phyloP scores from a whole-genome alignment of 2,888 invertebrate species.

The Melikaiella ostensackeni region DNA sequence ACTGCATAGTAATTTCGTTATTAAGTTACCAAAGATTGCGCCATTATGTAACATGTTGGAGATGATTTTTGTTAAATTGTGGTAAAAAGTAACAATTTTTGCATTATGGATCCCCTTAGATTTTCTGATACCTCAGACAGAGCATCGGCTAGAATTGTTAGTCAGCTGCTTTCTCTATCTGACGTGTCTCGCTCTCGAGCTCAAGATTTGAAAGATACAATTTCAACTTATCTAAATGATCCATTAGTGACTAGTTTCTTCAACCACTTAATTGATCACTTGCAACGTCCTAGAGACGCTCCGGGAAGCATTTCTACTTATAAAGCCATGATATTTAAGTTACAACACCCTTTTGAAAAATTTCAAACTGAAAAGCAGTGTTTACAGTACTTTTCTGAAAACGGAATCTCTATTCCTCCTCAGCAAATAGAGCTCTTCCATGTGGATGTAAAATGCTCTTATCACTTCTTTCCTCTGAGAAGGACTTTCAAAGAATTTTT shows the following conservation, averaged over 20 bases:
- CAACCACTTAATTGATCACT: background rate
- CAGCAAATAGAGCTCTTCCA: background rate
- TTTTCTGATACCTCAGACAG: background rate
- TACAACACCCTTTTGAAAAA: background rate
- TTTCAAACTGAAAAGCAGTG: background rate
- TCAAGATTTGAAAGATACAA: no score
- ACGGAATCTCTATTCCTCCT: no score
- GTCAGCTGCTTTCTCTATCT: background rate
- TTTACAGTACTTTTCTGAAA: background rate
- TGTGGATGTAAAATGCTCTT: background rate
- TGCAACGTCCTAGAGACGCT: background rate
- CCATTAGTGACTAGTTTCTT: background rate
- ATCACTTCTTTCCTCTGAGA: no score
- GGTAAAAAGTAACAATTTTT: no score
- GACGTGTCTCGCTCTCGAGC: background rate
- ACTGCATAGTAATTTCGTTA: background rate
- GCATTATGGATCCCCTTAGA: no score
- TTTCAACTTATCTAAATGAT: background rate
- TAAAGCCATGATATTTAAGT: no score
- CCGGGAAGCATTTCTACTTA: background rate
- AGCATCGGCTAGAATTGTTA: background rate
- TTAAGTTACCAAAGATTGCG: no score
- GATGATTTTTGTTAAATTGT: no score
- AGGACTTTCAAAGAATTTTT: slow-evolving; percentile 44
- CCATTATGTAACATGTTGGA: no score